Conservation (phyloP, 2,888 invertebrate species). For the Drosophila niveifrons region DNA sequence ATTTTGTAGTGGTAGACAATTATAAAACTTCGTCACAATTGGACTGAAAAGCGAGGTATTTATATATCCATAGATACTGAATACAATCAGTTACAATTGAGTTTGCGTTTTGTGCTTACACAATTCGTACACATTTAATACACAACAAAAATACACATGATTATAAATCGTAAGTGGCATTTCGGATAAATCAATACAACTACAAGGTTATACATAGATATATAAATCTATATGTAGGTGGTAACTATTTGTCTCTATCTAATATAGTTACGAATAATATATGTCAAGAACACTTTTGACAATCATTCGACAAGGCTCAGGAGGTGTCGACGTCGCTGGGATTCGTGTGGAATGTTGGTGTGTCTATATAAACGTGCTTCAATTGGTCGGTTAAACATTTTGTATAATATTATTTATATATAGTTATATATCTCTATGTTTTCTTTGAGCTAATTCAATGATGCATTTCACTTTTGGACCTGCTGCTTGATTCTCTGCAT, state of each 20-base stretch:
- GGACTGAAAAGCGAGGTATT: constrained; percentile 40
- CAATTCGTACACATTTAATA: constrained; percentile 29
- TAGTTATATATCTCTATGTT: constrained; percentile 32
- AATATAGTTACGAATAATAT: constrained; percentile 55
- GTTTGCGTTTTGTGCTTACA: constrained; percentile 22
- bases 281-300: constrained; percentile 40
- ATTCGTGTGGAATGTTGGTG: constrained; percentile 51
- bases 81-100: constrained; percentile 1
- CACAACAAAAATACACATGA: constrained; percentile 29
- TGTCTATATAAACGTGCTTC: constrained; percentile 26
- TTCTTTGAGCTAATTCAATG: constrained; percentile 52
- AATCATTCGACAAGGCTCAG: constrained; percentile 46
- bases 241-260: constrained; percentile 43
- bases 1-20: constrained; percentile 14
- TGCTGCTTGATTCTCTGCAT: not conserved
- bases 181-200: constrained; percentile 29
- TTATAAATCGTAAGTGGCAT: constrained; percentile 19
- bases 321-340: constrained; percentile 56
- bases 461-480: constrained; percentile 33
- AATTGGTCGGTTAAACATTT: constrained; percentile 46
- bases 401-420: constrained; percentile 4
- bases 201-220: constrained; percentile 8
- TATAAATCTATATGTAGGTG: not conserved
- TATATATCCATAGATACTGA: constrained; percentile 5
- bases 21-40: not conserved